Conservation (phyloP, 92 coral and sea anemone genomes). For the Metridium senile region DNA sequence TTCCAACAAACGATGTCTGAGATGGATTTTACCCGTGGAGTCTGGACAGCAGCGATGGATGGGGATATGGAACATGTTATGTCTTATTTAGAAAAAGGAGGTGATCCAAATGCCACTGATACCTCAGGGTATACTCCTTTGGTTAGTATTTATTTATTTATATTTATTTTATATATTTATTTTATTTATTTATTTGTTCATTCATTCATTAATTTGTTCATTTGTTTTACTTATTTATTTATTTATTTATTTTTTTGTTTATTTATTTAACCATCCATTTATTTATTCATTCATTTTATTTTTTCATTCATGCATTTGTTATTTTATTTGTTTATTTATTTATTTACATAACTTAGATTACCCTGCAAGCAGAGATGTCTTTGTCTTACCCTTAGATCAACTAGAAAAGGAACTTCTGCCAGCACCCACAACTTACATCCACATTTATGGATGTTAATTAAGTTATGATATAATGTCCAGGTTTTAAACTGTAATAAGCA, state of each 20-base stretch:
- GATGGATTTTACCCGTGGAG: constrained; percentile 93
- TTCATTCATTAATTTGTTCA: background rate
- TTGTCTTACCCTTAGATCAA: too few relatives aligned
- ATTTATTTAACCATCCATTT: background rate
- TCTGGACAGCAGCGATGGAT: constrained; percentile 92
- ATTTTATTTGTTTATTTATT: too few relatives aligned
- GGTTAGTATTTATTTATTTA: constrained; percentile 44
- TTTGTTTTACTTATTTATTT: background rate
- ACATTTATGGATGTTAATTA: too few relatives aligned
- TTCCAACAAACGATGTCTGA: constrained; percentile 78
- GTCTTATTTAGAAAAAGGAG: constrained; percentile 66
- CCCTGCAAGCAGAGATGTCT: too few relatives aligned
- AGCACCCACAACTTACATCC: too few relatives aligned
- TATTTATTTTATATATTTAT: background rate
- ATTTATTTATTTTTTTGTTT: too few relatives aligned
- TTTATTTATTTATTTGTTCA: background rate
- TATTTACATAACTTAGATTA: too few relatives aligned
- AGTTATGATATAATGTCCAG: too few relatives aligned
- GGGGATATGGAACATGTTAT: constrained; percentile 66
- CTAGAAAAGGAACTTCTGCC: too few relatives aligned
- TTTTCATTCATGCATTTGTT: background rate
- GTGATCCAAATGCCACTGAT: constrained; percentile 69
- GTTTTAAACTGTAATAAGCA: too few relatives aligned
- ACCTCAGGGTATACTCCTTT: constrained; percentile 90
- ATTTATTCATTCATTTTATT: background rate